phyloP scores from a whole-genome alignment of 92 coral and sea anemone species.

The Pocillopora grandis region DNA sequence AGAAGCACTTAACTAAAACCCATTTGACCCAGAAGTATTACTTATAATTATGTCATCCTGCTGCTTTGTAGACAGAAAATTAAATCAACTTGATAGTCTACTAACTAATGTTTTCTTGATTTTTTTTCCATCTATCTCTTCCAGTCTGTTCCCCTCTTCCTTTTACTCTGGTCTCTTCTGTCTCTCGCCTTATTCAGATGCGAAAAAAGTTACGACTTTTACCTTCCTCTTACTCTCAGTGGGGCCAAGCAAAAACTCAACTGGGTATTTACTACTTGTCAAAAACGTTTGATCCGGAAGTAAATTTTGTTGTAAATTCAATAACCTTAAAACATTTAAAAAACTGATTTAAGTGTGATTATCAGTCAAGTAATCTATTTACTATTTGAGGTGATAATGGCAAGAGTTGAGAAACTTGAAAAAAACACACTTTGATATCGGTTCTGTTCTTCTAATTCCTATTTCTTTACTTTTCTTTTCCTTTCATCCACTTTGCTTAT shows the following conservation, averaged over 20 bases:
- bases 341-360: neutral
- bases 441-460: slow-evolving; percentile 8
- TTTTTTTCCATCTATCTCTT: slow-evolving; percentile 38
- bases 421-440: neutral
- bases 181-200: slow-evolving; percentile 87
- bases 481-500: neutral
- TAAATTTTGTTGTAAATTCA: neutral
- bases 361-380: neutral
- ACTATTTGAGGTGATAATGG: neutral
- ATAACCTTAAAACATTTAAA: neutral
- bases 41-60: too few species aligned
- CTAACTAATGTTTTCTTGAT: slow-evolving; percentile 23
- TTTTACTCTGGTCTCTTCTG: slow-evolving; percentile 72
- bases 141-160: slow-evolving; percentile 89
- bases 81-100: neutral
- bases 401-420: neutral
- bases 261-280: slow-evolving; percentile 43
- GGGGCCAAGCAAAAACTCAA: slow-evolving; percentile 52
- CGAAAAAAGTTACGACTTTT: slow-evolving; percentile 76
- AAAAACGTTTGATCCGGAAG: neutral
- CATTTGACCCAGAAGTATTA: too few species aligned
- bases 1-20: too few species aligned
- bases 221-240: slow-evolving; percentile 48
- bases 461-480: slow-evolving; percentile 7
- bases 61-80: too few species aligned